Percentiles rank a stretch among this genome's conserved stretches.
These are phyloP conservation scores for Apis laboriosa DNA, from an alignment of 1,140 invertebrate genomes.

Conservation along the genomic window DNA sequence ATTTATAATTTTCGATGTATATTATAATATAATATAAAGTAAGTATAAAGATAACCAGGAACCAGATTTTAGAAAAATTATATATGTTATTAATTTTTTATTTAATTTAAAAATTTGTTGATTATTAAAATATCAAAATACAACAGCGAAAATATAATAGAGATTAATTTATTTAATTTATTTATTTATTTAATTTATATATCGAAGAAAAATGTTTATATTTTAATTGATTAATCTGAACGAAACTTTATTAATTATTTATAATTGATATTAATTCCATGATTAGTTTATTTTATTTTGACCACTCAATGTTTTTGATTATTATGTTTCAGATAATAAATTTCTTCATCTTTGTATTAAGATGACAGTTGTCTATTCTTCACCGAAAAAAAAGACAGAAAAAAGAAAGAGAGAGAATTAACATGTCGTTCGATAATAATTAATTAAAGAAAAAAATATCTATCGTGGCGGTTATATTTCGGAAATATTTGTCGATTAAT, in stretches of 20 bases:
- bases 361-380: slow-evolving; percentile 43
- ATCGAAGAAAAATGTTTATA: too few species aligned
- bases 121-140: too few species aligned
- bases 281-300: neutral
- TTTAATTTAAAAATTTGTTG: too few species aligned
- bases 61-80: too few species aligned
- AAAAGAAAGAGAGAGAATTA: neutral
- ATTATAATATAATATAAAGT: too few species aligned
- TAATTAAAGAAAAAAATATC: neutral
- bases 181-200: too few species aligned
- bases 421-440: neutral
- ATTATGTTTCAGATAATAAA: slow-evolving; percentile 21
- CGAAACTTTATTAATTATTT: too few species aligned
- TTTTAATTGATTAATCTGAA: too few species aligned
- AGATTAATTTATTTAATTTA: too few species aligned
- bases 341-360: slow-evolving; percentile 7
- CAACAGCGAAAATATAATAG: too few species aligned
- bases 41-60: neutral
- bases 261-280: neutral
- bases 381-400: slow-evolving; percentile 7
- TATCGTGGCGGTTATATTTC: slow-evolving; percentile 43
- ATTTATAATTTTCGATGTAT: too few species aligned
- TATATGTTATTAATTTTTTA: too few species aligned
- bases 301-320: neutral
- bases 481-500: slow-evolving; percentile 21